Evolutionary conservation across 2,888 invertebrate species (phyloP).

Genomic region (Leucophenga montana): DNA sequence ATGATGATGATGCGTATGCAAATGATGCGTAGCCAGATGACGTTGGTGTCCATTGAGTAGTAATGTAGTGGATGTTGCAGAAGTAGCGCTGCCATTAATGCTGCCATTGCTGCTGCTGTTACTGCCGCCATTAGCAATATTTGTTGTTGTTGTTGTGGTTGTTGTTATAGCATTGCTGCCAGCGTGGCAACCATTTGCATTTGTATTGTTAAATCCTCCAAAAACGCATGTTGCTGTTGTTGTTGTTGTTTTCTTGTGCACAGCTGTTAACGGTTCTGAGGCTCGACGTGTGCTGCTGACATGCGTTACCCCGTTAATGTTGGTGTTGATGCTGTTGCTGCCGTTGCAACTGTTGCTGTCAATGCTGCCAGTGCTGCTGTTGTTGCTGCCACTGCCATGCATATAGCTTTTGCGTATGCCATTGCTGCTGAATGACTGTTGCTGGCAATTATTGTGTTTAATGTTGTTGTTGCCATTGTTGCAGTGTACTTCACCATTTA

Average conservation of each 20-base stretch:
- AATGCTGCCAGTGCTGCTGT: conserved; percentile 32
- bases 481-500: conserved; percentile 37
- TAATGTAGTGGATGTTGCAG: conserved; percentile 38
- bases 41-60: conserved; percentile 43
- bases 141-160: conserved; percentile 43
- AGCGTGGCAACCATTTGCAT: conserved; percentile 45
- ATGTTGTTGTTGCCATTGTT: conserved; percentile 40
- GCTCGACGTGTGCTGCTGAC: conserved; percentile 49
- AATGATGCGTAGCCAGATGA: conserved; percentile 47
- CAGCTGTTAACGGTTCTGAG: conserved; percentile 59
- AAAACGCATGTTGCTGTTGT: conserved; percentile 24
- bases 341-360: conserved; percentile 35
- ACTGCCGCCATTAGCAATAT: conserved; percentile 58
- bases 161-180: conserved; percentile 46
- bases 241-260: conserved; percentile 48
- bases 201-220: conserved; percentile 26
- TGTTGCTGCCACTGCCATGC: conserved; percentile 38
- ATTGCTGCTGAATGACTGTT: conserved; percentile 33
- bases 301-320: conserved; percentile 25
- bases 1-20: conserved; percentile 53
- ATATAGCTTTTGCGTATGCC: conserved; percentile 43
- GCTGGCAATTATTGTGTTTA: conserved; percentile 40
- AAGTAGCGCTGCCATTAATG: conserved; percentile 36
- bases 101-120: conserved; percentile 39
- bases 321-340: conserved; percentile 20